Percentiles rank a stretch among this genome's conserved stretches.
Evolutionary conservation across 2,888 invertebrate genomes (phyloP).

Genomic region (Trypoxylon attenuatum): DNA sequence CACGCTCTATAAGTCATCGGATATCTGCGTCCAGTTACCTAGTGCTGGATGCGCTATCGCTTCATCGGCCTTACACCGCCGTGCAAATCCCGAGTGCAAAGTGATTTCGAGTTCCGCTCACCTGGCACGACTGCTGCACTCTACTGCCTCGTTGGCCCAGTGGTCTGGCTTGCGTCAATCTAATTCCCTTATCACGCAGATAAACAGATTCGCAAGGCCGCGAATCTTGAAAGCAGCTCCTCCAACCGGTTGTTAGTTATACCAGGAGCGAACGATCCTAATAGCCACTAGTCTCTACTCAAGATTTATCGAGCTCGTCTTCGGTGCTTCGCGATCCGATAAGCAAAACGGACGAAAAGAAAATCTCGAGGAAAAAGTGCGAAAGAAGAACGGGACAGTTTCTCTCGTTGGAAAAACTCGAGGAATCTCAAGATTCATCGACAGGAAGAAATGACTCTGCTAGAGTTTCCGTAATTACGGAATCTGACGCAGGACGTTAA

Average conservation of each 20-base stretch:
- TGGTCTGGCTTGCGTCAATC: constrained; percentile 16
- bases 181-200: constrained; percentile 39
- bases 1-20: no score
- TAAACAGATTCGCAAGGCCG: constrained; percentile 40
- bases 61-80: background rate
- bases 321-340: no score
- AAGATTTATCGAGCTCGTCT: constrained; percentile 22
- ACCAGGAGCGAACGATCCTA: constrained; percentile 16
- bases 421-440: no score
- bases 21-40: no score
- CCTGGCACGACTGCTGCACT: constrained; percentile 12
- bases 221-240: constrained; percentile 7
- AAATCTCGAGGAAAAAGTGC: no score
- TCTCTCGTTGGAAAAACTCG: constrained; percentile 11
- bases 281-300: constrained; percentile 5
- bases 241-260: constrained; percentile 26
- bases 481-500: no score
- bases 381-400: no score
- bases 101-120: constrained; percentile 28
- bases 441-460: no score
- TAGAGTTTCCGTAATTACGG: no score
- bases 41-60: no score
- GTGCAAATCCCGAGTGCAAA: constrained; percentile 9
- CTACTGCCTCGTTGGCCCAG: constrained; percentile 9
- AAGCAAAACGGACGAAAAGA: no score